Evolutionary conservation across 2,888 invertebrate species (phyloP).

Genomic region (Artemia sinica): DNA sequence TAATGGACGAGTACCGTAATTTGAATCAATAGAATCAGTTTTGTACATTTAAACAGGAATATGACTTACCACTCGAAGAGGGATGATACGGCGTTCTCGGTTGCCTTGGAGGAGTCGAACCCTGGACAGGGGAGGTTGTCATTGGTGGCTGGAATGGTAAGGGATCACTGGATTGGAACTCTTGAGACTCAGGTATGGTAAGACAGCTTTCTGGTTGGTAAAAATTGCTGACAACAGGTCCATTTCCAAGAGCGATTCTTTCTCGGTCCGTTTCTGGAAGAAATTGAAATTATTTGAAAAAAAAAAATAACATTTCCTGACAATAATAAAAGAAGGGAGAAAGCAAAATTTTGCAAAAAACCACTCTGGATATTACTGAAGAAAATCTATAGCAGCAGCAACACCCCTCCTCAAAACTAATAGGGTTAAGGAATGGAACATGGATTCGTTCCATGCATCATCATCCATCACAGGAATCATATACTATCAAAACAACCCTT

Average conservation of each 20-base stretch:
- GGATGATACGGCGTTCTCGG: constrained; percentile 1
- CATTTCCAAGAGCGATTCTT: constrained; percentile 50
- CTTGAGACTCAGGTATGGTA: constrained; percentile 48
- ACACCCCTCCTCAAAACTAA: no score
- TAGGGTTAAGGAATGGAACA: no score
- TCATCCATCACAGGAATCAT: no score
- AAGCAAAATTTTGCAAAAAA: no score
- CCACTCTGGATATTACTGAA: no score
- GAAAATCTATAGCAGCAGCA: no score
- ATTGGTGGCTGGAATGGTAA: constrained; percentile 17
- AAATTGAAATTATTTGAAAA: constrained; percentile 19
- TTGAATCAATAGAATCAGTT: no score
- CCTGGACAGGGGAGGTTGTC: background rate
- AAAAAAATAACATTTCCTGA: background rate
- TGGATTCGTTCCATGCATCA: no score
- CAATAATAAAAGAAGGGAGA: no score
- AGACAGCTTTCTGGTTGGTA: constrained; percentile 55
- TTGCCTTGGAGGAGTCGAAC: background rate
- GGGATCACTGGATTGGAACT: constrained; percentile 41
- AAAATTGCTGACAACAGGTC: constrained; percentile 43
- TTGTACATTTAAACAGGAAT: background rate
- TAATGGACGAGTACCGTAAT: no score
- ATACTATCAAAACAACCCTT: no score
- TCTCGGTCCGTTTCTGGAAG: constrained; percentile 58
- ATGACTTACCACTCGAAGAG: background rate